These are phyloP conservation scores for Pachyseris speciosa DNA, from an alignment of 64 coral and sea anemone genomes.

Conservation along the genomic window DNA sequence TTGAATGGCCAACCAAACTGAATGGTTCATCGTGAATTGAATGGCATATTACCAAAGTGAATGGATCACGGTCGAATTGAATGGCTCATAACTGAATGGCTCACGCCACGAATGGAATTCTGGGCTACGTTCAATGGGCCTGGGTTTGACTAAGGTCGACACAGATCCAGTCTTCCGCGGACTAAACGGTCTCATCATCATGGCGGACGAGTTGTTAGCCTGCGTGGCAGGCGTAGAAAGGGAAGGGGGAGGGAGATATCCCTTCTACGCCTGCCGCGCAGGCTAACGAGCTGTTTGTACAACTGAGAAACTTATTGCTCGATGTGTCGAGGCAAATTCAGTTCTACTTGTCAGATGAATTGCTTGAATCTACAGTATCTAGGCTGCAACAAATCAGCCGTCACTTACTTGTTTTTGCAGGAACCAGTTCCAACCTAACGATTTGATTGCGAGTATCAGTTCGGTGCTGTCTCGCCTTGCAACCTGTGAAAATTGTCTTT, in stretches of 20 bases:
- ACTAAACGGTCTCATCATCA: background rate
- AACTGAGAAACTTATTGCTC: constrained; percentile 20
- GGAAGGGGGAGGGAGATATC: no score
- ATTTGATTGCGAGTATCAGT: constrained; percentile 22
- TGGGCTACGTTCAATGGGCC: constrained; percentile 12
- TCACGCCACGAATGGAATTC: constrained; percentile 11
- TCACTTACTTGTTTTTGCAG: constrained; percentile 39
- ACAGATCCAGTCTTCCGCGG: background rate
- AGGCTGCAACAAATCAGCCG: constrained; percentile 62
- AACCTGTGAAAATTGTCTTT: constrained; percentile 26
- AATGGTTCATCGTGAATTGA: no score
- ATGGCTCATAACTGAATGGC: background rate
- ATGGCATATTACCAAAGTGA: constrained; percentile 19
- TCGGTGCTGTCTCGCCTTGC: constrained; percentile 14
- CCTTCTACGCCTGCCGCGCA: no score
- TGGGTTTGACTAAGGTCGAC: background rate
- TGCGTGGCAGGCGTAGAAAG: no score
- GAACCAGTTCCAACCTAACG: constrained; percentile 25
- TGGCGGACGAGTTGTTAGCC: constrained; percentile 51
- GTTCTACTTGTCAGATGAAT: constrained; percentile 23
- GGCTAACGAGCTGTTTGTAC: no score
- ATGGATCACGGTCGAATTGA: constrained; percentile 17
- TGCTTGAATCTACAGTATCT: constrained; percentile 55
- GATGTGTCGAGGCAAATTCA: constrained; percentile 53
- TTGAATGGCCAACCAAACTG: no score